Evolutionary conservation across 1,140 invertebrate genomes (phyloP), one percentile per base, ranked within the genome.

Genomic region (Coenobita brevimanus): DNA sequence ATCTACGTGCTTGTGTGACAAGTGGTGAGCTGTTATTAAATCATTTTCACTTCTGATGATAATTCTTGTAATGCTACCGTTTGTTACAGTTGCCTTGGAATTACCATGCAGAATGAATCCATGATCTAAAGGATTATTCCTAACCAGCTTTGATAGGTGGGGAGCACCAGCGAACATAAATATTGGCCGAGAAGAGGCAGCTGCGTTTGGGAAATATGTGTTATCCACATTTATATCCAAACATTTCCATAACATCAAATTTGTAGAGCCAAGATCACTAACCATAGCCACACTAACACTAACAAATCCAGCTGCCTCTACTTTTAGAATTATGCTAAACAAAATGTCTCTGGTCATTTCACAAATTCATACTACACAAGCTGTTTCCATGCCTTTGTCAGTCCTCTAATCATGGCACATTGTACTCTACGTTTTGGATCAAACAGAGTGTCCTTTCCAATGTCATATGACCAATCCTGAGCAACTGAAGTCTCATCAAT

Each of bases 71-170:
- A n/a, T n/a, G n/a, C n/a, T n/a, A n/a, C n/a, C n/a, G n/a, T n/a
- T n/a, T n/a, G n/a, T 36, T 64, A 33, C 43, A n/a, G n/a, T 38
- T 10, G 43, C 6, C 30, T 1, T 64, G 27, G 67, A 67, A 3
- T 62, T 41, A 43, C 36, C 2, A 21, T 38, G 3, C 21, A 82
- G 24, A 43, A n/a, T n/a, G 43, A 67, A n/a, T n/a, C n/a, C n/a
- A n/a, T n/a, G n/a, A n/a, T n/a, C n/a, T n/a, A n/a, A n/a, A n/a
- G n/a, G n/a, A n/a, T n/a, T n/a, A n/a, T n/a, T n/a, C n/a, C n/a
- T n/a, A n/a, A n/a, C n/a, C n/a, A n/a, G n/a, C n/a, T 82, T 38
- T n/a, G 67, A 33, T 38, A 82, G 43, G 30, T 82, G 79, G n/a
- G 79, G 27, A 54, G 60, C 79, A 82, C 67, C 79, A 38, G 27